Evolutionary conservation across 2,888 invertebrate species (phyloP), one percentile per base, ranked within the genome.

Genomic region (Pachymerium ferrugineum): DNA sequence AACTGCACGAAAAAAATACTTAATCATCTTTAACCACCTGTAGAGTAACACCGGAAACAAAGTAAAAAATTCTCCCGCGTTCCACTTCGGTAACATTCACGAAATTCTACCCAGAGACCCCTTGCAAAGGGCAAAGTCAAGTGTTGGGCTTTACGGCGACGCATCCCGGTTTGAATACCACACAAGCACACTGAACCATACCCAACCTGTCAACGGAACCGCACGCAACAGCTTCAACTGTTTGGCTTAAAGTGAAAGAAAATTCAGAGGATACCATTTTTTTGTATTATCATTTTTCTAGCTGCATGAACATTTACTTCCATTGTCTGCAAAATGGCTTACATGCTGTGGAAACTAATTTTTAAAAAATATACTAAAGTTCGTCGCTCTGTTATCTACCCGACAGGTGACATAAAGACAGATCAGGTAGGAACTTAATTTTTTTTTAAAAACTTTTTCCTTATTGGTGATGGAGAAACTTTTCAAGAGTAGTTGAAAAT

Each of bases 181-280:
- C 47, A 54, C 47, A 54, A 54, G 47, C 47, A 54, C 47, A 54
- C 19, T 54, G 47, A 54, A 54, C 47, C 47, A 54, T 54, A 54
- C 47, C 47, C 47, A 54, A 54, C 47, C 22, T 54, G 47, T 54
- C 47, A 54, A 22, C 47, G 22, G 47, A 54, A 54, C 47, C 47
- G 47, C 47, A 54, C 47, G 47, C 47, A 54, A n/a, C n/a, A 22
- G 47, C 22, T 1, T 22, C 47, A 54, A 54, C 47, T 54, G 47
- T 54, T 19, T 54, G 47, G n/a, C n/a, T n/a, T 19, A 19, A 54
- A 54, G 47, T 54, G 47, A 16, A 54, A n/a, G 47, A 54, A 54
- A 16, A 54, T 22, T 54, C 47, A 22, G 47, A 54, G 47, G 47
- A 54, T 54, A 54, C n/a, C n/a, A n/a, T 54, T 54, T 54, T 54